Evolutionary conservation across 2,113 vertebrate species (phyloP).

Genomic region (Corvus hawaiiensis): DNA sequence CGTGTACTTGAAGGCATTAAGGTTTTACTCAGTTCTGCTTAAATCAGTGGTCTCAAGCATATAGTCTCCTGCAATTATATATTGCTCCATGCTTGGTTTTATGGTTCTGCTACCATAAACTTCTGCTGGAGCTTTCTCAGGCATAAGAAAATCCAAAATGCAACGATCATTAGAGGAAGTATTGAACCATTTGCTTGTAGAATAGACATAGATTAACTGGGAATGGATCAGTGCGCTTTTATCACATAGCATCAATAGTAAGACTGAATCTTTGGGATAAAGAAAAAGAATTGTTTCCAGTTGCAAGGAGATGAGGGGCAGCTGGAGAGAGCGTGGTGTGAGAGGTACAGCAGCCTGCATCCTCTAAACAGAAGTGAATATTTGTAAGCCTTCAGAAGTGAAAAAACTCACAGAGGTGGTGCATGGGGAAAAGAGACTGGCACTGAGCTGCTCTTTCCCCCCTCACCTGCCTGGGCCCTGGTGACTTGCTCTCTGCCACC

Average conservation of each 20-base stretch:
- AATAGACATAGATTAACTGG: slow-evolving; percentile 48
- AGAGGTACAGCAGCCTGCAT: background rate
- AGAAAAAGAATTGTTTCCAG: background rate
- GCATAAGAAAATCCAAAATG: slow-evolving; percentile 51
- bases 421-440: background rate
- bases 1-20: background rate
- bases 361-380: background rate
- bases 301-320: background rate
- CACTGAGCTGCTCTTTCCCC: background rate
- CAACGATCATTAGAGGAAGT: slow-evolving; percentile 58
- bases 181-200: slow-evolving; percentile 57
- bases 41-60: background rate
- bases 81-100: slow-evolving; percentile 40
- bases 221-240: background rate
- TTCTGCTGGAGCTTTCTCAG: slow-evolving; percentile 48
- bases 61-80: slow-evolving; percentile 15
- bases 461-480: background rate
- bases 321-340: background rate
- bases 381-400: background rate
- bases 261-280: background rate
- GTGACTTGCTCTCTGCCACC: background rate
- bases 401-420: background rate
- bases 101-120: slow-evolving; percentile 24
- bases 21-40: background rate
- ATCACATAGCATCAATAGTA: background rate